Percentiles rank a stretch among this genome's conserved stretches.
Evolutionary conservation across 2,888 invertebrate genomes (phyloP).

Genomic region (Drosophila villosipedis): DNA sequence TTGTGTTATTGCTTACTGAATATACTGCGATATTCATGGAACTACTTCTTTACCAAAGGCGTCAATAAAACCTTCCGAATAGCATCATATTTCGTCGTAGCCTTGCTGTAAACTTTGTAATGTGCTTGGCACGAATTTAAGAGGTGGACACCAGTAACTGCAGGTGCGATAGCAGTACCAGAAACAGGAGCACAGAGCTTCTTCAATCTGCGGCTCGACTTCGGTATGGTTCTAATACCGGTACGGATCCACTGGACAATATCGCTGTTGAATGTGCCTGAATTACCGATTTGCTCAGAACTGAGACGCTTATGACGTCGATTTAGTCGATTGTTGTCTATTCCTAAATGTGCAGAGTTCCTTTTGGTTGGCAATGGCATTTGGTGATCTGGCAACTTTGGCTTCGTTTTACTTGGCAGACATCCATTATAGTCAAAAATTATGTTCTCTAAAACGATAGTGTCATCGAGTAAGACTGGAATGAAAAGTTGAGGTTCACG

Average conservation of each 20-base stretch:
- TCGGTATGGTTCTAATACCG: neutral
- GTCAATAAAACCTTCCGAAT: constrained; percentile 6
- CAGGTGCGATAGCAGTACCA: constrained; percentile 5
- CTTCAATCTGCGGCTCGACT: neutral
- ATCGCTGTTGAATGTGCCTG: neutral
- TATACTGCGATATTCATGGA: constrained; percentile 15
- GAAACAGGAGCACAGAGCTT: neutral
- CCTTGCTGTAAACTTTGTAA: neutral
- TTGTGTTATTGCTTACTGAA: neutral
- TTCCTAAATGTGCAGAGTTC: neutral
- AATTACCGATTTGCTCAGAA: neutral
- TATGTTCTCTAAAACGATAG: constrained; percentile 41
- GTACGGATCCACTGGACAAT: constrained; percentile 22
- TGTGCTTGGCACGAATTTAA: neutral
- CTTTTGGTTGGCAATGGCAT: neutral
- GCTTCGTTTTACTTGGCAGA: neutral
- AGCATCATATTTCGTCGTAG: constrained; percentile 19
- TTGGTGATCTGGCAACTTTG: neutral
- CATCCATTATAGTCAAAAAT: constrained; percentile 32
- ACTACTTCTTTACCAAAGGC: neutral
- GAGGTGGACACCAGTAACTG: neutral
- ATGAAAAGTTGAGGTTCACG: constrained; percentile 52
- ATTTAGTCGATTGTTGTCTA: neutral
- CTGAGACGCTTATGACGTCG: neutral
- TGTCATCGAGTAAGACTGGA: constrained; percentile 31